Percentiles rank a stretch among this genome's conserved stretches.
These are phyloP conservation scores for Aphrocallistes beatrix DNA, from an alignment of 37 sponge, comb jelly and placozoan genomes.

Conservation along the genomic window DNA sequence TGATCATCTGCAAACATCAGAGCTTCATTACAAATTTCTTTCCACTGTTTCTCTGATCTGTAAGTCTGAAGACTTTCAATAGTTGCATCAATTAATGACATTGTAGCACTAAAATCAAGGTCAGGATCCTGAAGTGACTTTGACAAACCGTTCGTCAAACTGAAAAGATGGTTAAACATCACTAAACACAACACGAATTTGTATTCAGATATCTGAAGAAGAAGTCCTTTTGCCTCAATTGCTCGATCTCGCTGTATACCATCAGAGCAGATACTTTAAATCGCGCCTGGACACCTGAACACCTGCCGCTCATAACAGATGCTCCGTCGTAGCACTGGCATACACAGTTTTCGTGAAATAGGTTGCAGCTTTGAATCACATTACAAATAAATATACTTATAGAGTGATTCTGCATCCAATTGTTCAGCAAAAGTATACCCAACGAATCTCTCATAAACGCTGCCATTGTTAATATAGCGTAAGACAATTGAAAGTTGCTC, in stretches of 20 bases:
- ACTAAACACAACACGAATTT: background rate
- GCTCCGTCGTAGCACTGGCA: background rate
- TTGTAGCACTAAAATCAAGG: background rate
- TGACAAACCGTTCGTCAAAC: background rate
- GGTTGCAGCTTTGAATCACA: background rate
- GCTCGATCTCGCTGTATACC: background rate
- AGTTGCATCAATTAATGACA: too few relatives aligned
- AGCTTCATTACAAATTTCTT: background rate
- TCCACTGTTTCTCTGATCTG: background rate
- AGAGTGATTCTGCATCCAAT: background rate
- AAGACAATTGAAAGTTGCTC: background rate
- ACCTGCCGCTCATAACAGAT: background rate
- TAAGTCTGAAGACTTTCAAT: too few relatives aligned
- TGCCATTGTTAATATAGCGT: background rate
- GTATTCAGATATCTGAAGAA: background rate
- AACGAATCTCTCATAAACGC: background rate
- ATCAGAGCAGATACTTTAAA: background rate
- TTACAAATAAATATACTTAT: background rate
- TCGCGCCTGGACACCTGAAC: background rate
- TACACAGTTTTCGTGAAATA: background rate
- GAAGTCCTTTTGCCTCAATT: background rate
- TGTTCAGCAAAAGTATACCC: background rate
- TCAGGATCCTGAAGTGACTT: background rate
- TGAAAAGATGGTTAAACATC: background rate
- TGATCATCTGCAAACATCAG: background rate